Evolutionary conservation across 2,888 invertebrate genomes (phyloP).

Genomic region (Drosophila pegasa): DNA sequence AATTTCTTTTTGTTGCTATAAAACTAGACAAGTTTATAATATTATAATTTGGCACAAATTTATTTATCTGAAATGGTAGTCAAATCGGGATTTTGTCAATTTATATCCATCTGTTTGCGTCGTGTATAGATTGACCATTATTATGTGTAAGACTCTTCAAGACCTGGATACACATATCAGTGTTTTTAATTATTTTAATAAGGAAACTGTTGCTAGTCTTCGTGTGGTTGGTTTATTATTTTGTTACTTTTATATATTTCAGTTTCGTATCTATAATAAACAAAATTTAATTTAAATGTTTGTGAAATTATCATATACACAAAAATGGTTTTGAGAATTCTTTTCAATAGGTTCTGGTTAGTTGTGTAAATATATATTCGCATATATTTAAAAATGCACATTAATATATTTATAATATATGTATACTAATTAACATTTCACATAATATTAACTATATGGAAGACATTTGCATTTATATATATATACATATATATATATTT

Average conservation of each 20-base stretch:
- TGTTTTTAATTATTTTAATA: background rate
- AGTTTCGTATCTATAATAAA: conserved; percentile 6
- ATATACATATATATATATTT: conserved; percentile 49
- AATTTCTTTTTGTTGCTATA: background rate
- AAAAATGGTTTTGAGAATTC: background rate
- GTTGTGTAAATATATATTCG: conserved; percentile 44
- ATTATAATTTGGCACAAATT: background rate
- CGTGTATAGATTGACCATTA: background rate
- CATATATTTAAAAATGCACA: conserved; percentile 40
- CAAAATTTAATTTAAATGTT: background rate
- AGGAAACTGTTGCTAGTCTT: background rate
- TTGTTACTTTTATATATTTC: background rate
- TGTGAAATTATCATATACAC: conserved; percentile 4
- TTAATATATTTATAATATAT: conserved; percentile 46
- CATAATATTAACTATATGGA: conserved; percentile 80
- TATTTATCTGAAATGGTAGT: too few species aligned
- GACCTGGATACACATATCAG: background rate
- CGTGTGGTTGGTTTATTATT: background rate
- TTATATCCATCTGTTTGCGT: background rate
- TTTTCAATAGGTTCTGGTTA: conserved; percentile 27
- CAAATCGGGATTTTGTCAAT: too few species aligned
- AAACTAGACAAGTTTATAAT: background rate
- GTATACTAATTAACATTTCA: conserved; percentile 44
- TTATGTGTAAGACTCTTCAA: background rate
- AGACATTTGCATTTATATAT: conserved; percentile 81